Evolutionary conservation across 2,113 vertebrate species (phyloP).

Genomic region (Pseudopodoces humilis): DNA sequence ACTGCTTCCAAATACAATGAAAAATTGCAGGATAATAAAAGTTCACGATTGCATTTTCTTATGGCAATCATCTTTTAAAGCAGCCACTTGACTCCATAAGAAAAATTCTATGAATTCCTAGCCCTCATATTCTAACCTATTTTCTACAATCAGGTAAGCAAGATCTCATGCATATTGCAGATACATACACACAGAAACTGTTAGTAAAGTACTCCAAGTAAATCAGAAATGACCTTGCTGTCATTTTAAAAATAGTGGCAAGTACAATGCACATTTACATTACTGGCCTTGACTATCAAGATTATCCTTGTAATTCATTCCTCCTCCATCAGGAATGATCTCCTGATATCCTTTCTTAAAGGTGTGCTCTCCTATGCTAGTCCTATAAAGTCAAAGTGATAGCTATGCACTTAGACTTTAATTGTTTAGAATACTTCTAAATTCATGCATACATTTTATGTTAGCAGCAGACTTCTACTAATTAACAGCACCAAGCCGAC

Average conservation of each 20-base stretch:
- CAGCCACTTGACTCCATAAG: background rate
- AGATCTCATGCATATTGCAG: background rate
- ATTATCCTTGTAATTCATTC: slow-evolving; percentile 28
- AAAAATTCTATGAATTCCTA: background rate
- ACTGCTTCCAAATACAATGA: background rate
- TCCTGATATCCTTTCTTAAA: background rate
- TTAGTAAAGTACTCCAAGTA: background rate
- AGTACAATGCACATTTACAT: background rate
- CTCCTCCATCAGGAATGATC: background rate
- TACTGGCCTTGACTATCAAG: background rate
- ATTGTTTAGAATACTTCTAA: slow-evolving; percentile 1
- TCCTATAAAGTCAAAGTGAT: background rate
- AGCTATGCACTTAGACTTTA: background rate
- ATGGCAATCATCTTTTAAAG: background rate
- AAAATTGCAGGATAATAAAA: background rate
- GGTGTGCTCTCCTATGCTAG: background rate
- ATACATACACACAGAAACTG: background rate
- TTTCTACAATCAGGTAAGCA: background rate
- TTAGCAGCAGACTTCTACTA: background rate
- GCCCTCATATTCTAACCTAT: background rate
- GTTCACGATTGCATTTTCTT: background rate
- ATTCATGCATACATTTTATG: background rate
- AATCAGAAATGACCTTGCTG: slow-evolving; percentile 37
- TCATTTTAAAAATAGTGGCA: background rate
- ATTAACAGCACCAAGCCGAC: background rate